Conservation (phyloP, 2,797 vertebrate genomes). For the Mycteria americana region DNA sequence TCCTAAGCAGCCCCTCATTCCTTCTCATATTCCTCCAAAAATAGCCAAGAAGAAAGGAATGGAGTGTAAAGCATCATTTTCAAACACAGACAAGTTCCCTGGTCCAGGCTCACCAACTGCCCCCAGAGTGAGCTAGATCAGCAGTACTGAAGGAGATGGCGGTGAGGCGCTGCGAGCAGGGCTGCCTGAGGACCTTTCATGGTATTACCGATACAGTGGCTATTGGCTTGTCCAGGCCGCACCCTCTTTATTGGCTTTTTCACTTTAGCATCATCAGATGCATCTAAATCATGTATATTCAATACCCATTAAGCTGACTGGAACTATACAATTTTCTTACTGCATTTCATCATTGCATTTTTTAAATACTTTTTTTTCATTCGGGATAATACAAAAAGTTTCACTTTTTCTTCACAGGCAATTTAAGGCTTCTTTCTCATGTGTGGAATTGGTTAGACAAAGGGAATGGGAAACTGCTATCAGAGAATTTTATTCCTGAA, state of each 20-base stretch:
- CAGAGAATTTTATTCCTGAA: not conserved
- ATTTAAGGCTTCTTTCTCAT: not conserved
- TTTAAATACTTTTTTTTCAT: not conserved
- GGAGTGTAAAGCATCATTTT: not conserved
- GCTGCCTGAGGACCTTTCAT: not conserved
- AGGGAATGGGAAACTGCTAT: not conserved
- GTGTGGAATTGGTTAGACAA: not conserved
- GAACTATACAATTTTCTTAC: not conserved
- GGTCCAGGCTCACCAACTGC: not conserved
- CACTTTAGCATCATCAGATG: not conserved
- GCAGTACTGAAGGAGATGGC: not conserved
- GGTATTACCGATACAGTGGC: no score
- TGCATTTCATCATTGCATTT: no score
- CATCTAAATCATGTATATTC: not conserved
- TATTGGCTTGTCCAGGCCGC: not conserved
- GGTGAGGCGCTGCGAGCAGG: no score
- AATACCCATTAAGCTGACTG: not conserved
- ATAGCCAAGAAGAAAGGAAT: not conserved
- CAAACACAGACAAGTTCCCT: not conserved
- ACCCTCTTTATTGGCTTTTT: not conserved
- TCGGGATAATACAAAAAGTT: not conserved
- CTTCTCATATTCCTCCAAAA: not conserved
- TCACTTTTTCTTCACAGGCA: not conserved
- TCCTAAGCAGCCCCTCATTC: not conserved
- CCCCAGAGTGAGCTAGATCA: not conserved